Evolutionary conservation across 2,113 vertebrate genomes (phyloP).

Genomic region (Corydoras sp.): DNA sequence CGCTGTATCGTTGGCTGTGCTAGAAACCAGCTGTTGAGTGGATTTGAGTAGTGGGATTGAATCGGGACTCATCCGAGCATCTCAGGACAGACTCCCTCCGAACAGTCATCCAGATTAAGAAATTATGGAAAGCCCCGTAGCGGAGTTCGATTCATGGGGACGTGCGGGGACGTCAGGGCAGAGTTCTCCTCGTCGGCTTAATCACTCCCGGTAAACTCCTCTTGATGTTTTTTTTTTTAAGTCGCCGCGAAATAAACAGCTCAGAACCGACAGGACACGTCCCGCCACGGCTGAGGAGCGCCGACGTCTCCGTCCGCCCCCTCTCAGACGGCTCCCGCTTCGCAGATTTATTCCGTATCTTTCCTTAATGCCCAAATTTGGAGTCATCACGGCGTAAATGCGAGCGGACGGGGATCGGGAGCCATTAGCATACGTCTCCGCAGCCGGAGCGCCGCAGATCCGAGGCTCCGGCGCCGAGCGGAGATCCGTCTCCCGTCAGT

Average conservation of each 20-base stretch:
- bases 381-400: slow-evolving; percentile 50
- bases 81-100: no score
- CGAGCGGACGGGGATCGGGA: slow-evolving; percentile 37
- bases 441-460: slow-evolving; percentile 37
- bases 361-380: slow-evolving; percentile 44
- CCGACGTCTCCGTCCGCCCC: slow-evolving; percentile 15
- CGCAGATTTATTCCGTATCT: slow-evolving; percentile 40
- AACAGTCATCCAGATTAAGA: no score
- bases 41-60: no score
- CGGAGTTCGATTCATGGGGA: no score
- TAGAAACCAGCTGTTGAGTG: no score
- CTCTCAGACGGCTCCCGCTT: slow-evolving; percentile 20
- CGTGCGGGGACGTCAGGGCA: no score
- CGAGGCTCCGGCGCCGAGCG: slow-evolving; percentile 30
- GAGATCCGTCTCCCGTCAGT: slow-evolving; percentile 46
- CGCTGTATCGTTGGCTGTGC: no score
- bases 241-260: slow-evolving; percentile 27
- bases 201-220: not conserved
- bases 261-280: slow-evolving; percentile 10
- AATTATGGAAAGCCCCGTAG: no score
- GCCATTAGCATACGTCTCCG: slow-evolving; percentile 48
- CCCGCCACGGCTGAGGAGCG: slow-evolving; percentile 23
- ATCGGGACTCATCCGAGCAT: no score
- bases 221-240: slow-evolving; percentile 31
- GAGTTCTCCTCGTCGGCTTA: no score